Evolutionary conservation across 2,888 invertebrate genomes (phyloP), one percentile per base, ranked within the genome.

Genomic region (Adelognathus sp.): DNA sequence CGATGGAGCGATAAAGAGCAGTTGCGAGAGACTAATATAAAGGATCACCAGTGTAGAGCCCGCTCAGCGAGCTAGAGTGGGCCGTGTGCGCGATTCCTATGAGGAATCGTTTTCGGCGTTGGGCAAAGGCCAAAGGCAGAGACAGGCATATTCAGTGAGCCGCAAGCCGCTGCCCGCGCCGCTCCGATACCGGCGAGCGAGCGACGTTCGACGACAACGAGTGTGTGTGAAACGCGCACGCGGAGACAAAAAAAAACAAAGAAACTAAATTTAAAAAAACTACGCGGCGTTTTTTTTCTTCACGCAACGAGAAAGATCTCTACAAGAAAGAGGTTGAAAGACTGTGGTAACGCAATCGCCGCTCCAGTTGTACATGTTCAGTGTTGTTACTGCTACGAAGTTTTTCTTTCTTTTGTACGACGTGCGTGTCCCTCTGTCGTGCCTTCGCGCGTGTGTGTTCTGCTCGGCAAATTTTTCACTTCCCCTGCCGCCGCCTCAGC

Each of bases 131-230:
- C 70, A 52, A 58, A 54, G 56, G 46, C 66, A 46, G 16, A 70
- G 66, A 36, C 50, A 70, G 63, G 44, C n/a, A n/a, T n/a, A n/a
- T 41, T 70, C 44, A 33, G 6, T 14, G 39, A 44, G 18, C 36
- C 16, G 33, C 16, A 27, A 50, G 60, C 21, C 16, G 31, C 31
- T 36, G 54, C 24, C 41, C 54, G 36, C 31, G 64, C 58, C 60
- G 64, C 66, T n/a, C n/a, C n/a, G 64, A 79, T 66, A 71, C 79
- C 79, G 79, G 79, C 79, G 54, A 66, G 66, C 46, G 56, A 66
- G 71, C 66, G 54, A 71, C 75, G 61, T 11, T 66, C 14, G 31
- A 46, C 36, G 21, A 24, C n/a, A n/a, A n/a, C n/a, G n/a, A n/a
- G n/a, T n/a, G n/a, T n/a, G n/a, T n/a, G n/a, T n/a, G n/a, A n/a